phyloP scores from a whole-genome alignment of 2,797 vertebrate species.

The Labroides dimidiatus region DNA sequence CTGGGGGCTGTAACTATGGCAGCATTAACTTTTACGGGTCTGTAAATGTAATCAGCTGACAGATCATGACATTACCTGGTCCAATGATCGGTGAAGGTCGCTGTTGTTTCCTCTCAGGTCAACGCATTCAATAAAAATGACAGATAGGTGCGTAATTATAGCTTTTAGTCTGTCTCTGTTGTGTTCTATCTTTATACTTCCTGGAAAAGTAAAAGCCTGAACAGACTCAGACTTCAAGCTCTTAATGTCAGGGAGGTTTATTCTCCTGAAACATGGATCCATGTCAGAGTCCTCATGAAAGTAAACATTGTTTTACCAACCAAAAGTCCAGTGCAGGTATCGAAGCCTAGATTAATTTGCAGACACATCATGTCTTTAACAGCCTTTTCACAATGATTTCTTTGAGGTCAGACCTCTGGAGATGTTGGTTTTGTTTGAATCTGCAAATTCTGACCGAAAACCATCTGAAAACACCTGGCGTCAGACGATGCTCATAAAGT shows the following conservation, averaged over 20 bases:
- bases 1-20: not conserved
- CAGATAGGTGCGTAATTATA: not conserved
- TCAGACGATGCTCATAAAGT: too few species aligned
- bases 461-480: too few species aligned
- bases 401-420: too few species aligned
- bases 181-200: not conserved
- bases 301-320: too few species aligned
- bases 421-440: too few species aligned
- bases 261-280: not conserved
- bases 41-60: not conserved
- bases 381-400: too few species aligned
- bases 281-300: too few species aligned
- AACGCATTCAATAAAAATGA: not conserved
- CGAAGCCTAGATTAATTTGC: too few species aligned
- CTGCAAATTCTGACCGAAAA: too few species aligned
- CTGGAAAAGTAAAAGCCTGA: not conserved
- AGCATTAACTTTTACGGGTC: not conserved
- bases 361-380: too few species aligned
- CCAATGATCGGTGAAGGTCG: not conserved
- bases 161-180: not conserved
- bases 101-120: not conserved
- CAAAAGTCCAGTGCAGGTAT: too few species aligned
- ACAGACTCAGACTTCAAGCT: not conserved
- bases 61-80: not conserved
- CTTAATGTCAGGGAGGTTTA: not conserved